A percentile compares a stretch with the other conserved stretches of the same genome.
Evolutionary conservation across 1,140 invertebrate species (phyloP).

Genomic region (Drosophila seguyi): DNA sequence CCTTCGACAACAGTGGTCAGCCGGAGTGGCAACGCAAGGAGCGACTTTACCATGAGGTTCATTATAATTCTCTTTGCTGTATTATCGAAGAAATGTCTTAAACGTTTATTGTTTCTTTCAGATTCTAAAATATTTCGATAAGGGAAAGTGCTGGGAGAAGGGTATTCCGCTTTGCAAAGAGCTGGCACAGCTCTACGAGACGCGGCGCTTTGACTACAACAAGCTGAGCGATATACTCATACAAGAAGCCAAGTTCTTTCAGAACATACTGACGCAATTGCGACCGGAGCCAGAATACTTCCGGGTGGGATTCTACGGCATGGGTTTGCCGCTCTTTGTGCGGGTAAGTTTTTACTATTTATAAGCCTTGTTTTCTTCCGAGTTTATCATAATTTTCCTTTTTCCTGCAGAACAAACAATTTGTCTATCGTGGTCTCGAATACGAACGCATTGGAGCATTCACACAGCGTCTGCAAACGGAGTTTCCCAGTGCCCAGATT

Average conservation of each 20-base stretch:
- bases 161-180: constrained; percentile 97
- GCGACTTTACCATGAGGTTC: constrained; percentile 92
- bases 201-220: constrained; percentile 95
- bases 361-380: background rate
- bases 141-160: constrained; percentile 98
- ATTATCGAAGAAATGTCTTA: background rate
- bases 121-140: constrained; percentile 97
- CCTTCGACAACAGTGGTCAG: constrained; percentile 87
- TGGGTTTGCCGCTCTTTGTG: constrained; percentile 96
- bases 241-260: constrained; percentile 94
- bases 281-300: constrained; percentile 98
- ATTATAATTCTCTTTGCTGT: background rate
- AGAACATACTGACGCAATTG: constrained; percentile 94
- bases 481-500: constrained; percentile 96
- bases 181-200: constrained; percentile 95
- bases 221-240: constrained; percentile 94
- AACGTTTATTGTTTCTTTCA: constrained; percentile 8
- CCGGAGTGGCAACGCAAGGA: constrained; percentile 97
- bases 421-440: constrained; percentile 97
- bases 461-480: constrained; percentile 95
- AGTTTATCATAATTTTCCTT: constrained; percentile 22
- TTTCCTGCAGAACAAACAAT: constrained; percentile 94
- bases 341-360: constrained; percentile 89
- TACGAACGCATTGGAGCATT: constrained; percentile 98
- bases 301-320: constrained; percentile 97